These are phyloP conservation scores for Gracilinanus agilis DNA, from an alignment of 2,113 vertebrate species.

Conservation along the genomic window DNA sequence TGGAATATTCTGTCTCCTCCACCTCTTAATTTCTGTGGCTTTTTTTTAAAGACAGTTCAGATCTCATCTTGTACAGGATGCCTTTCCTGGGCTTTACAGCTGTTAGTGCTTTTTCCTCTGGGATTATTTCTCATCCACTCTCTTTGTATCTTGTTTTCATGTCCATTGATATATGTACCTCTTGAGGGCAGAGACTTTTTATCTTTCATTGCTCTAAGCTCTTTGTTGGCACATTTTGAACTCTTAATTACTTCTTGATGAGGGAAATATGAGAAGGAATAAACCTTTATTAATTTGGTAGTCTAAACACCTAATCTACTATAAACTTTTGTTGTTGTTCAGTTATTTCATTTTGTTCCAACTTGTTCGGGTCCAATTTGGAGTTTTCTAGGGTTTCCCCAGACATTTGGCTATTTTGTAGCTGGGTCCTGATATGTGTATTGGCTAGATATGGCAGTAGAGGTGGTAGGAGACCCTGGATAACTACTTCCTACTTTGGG, in stretches of 20 bases:
- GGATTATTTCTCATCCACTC: neutral
- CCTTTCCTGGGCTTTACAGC: neutral
- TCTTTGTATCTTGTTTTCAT: neutral
- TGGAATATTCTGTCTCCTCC: neutral
- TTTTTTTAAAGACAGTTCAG: neutral
- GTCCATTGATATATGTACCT: neutral
- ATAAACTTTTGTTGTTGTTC: neutral
- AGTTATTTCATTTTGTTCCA: neutral
- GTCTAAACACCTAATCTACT: too few species aligned
- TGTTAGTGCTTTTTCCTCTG: neutral
- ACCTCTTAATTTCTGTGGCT: neutral
- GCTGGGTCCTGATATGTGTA: too few species aligned
- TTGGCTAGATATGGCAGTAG: too few species aligned
- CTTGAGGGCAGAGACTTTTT: neutral
- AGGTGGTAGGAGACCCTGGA: too few species aligned
- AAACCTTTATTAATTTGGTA: neutral
- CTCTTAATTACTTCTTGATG: neutral
- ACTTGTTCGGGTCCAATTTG: too few species aligned
- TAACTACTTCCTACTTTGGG: too few species aligned
- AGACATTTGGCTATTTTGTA: too few species aligned
- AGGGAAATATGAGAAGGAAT: neutral
- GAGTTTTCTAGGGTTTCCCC: neutral
- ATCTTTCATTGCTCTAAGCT: neutral
- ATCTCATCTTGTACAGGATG: neutral
- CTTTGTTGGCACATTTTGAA: neutral